phyloP scores from a whole-genome alignment of 2,797 vertebrate genomes.

The Spatula clypeata region DNA sequence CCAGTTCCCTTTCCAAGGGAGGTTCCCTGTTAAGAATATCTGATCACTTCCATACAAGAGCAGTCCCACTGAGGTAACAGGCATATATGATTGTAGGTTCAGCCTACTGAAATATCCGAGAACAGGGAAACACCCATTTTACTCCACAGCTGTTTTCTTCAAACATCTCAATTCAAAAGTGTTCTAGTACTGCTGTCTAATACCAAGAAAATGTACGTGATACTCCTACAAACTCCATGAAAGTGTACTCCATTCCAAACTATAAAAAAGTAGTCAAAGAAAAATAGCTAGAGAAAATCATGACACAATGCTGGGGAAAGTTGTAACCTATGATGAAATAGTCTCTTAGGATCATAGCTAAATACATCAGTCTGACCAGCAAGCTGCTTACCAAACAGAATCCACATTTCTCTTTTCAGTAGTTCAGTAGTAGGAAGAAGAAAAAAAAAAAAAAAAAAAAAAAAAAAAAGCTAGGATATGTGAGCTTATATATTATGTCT shows the following conservation, averaged over 20 bases:
- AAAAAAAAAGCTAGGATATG: not conserved
- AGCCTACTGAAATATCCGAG: constrained; percentile 39
- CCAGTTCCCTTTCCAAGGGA: not conserved
- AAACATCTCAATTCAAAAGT: not conserved
- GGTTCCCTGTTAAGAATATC: not conserved
- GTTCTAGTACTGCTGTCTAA: not conserved
- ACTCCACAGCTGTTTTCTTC: not conserved
- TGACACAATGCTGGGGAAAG: not conserved
- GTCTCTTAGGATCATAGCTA: not conserved
- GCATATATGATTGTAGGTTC: not conserved
- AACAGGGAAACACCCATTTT: constrained; percentile 31
- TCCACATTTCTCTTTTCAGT: not conserved
- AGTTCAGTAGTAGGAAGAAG: constrained; percentile 4
- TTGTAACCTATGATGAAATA: not conserved
- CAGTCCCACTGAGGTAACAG: constrained; percentile 2
- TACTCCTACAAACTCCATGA: not conserved
- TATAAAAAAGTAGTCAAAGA: not conserved
- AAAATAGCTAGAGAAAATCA: not conserved
- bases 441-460: not conserved
- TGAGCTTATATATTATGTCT: not conserved
- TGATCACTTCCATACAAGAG: not conserved
- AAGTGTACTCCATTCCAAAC: not conserved
- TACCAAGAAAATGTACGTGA: not conserved
- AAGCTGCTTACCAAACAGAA: not conserved
- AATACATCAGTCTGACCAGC: not conserved